Evolutionary conservation across 64 coral and sea anemone species (phyloP).

Genomic region (Exaiptasia diaphana): DNA sequence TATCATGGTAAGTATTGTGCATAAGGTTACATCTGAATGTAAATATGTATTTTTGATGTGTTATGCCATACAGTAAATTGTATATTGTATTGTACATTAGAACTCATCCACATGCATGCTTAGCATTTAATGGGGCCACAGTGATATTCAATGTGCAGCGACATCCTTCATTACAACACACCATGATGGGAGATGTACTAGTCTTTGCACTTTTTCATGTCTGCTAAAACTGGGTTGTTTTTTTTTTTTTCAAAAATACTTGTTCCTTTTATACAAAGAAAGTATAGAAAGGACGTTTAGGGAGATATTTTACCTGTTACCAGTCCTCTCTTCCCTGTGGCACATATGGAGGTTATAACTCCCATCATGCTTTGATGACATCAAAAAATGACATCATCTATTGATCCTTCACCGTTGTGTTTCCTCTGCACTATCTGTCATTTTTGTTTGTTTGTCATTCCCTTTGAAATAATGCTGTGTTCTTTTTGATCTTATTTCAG

Average conservation of each 20-base stretch:
- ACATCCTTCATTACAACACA: neutral
- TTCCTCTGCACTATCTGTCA: neutral
- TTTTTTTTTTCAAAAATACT: too few species aligned
- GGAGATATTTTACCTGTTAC: neutral
- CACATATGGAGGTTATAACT: neutral
- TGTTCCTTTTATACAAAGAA: too few species aligned
- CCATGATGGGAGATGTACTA: too few species aligned
- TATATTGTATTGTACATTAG: neutral
- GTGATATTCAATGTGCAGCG: neutral
- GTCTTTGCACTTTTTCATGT: too few species aligned
- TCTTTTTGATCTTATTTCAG: neutral
- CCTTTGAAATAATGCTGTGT: too few species aligned
- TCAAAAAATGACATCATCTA: neutral
- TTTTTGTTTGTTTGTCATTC: neutral
- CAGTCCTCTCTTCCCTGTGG: neutral
- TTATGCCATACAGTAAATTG: neutral
- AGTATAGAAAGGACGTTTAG: too few species aligned
- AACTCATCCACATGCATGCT: neutral
- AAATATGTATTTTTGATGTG: neutral
- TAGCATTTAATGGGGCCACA: too few species aligned
- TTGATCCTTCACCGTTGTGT: too few species aligned
- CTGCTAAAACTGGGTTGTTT: too few species aligned
- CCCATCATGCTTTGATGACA: neutral
- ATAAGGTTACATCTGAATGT: neutral
- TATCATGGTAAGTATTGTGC: conserved; percentile 83